Percentiles rank a stretch among this genome's conserved stretches.
These are phyloP conservation scores for Leptestheria dahalacensis DNA, from an alignment of 1,140 invertebrate genomes.

Conservation along the genomic window DNA sequence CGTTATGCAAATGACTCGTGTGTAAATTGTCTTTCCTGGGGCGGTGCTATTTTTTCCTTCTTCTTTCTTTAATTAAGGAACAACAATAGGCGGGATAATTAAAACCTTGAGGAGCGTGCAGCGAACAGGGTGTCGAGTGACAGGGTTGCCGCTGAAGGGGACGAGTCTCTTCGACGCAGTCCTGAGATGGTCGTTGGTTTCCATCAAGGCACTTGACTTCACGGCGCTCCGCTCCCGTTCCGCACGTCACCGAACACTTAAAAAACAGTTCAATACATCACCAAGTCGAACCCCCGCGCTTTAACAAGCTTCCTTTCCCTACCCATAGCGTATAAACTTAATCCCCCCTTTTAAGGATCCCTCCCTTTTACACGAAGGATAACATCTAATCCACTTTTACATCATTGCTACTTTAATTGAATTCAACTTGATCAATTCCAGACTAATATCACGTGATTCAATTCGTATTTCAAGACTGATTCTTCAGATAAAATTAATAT, in stretches of 20 bases:
- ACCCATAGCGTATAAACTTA: too few species aligned
- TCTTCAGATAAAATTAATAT: too few species aligned
- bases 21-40: neutral
- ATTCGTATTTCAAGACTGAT: too few species aligned
- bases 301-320: too few species aligned
- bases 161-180: conserved; percentile 38
- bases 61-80: neutral
- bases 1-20: neutral
- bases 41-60: neutral
- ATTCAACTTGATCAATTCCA: too few species aligned
- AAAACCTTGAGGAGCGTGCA: neutral
- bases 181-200: conserved; percentile 28
- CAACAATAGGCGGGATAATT: neutral
- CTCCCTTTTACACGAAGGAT: too few species aligned
- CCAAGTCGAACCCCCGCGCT: too few species aligned
- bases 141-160: conserved; percentile 42
- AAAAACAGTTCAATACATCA: too few species aligned
- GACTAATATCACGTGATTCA: too few species aligned
- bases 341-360: too few species aligned
- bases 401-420: too few species aligned
- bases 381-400: too few species aligned
- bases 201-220: conserved; percentile 41
- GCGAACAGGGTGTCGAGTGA: conserved; percentile 26
- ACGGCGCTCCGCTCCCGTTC: conserved; percentile 41
- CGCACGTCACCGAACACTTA: conserved; percentile 38